Base-by-base conservation (phyloP, 2,888 invertebrate genomes). In the Pristionchus entomophagus region DNA sequence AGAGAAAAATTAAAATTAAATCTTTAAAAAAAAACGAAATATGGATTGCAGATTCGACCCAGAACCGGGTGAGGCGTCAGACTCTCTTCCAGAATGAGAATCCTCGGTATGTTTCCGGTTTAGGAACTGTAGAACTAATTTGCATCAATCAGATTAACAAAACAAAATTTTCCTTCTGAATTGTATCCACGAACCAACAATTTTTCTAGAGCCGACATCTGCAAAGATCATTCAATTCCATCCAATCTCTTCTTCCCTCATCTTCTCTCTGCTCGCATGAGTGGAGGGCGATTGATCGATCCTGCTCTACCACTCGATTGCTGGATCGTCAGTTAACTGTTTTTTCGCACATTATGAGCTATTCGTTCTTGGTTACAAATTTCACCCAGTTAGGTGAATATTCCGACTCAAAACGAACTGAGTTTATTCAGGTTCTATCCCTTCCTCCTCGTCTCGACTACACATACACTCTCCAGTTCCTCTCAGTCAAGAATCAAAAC, bases 401-500 rank as follows among this genome's bases (percentile, higher is more conserved):
- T n/a, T n/a, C n/a, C n/a, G n/a, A n/a, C n/a, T n/a, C n/a, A n/a
- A n/a, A n/a, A n/a, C n/a, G n/a, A n/a, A n/a, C n/a, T n/a, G n/a
- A n/a, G 38, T 5, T 6, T 10, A 51, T 53, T 80, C 85, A 92
- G 92, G 89, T 87, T 3, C 88, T 93, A 0, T 87, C 90, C 14
- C 88, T 93, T 1, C 93, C 93, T 6, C 87, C 90, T 0, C 87
- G 92, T 17, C 89, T 93, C 26, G 89, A 90, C 8, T 93, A 93
- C 88, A 90, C 90, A 22, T 93, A 93, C 88, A 93, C 93, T 35
- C 81, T 93, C n/a, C 93, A 93, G 85, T 93, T 93, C 86, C 78
- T 93, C 29, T 85, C 88, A 41, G 89, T 93, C 14, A 80, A 53
- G 12, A 91, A 93, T 86, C 87, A 88, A n/a, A 93, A 93, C 85